Percentiles rank a stretch among this genome's conserved stretches.
Evolutionary conservation across 2,113 vertebrate genomes (phyloP).

Genomic region (Dromaius novaehollandiae): DNA sequence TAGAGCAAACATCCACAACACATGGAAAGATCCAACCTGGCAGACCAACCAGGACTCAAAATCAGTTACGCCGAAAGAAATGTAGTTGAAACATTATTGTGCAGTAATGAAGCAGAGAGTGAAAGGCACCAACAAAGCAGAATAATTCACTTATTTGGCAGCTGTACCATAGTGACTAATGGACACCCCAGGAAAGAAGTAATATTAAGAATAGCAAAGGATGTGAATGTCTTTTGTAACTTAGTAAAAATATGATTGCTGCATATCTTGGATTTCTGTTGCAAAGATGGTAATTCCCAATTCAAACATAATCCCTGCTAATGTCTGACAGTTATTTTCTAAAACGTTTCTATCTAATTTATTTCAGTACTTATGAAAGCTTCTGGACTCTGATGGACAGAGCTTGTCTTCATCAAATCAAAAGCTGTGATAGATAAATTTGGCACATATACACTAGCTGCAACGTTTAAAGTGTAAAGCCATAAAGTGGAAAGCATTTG

Average conservation of each 20-base stretch:
- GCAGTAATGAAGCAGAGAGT: not conserved
- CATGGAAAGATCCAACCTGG: conserved; percentile 46
- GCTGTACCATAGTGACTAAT: not conserved
- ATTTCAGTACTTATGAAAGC: not conserved
- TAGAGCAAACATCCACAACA: conserved; percentile 36
- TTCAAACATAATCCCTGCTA: not conserved
- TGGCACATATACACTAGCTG: not conserved
- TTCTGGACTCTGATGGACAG: not conserved
- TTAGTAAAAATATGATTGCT: not conserved
- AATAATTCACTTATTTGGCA: not conserved
- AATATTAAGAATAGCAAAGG: not conserved
- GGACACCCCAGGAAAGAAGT: not conserved
- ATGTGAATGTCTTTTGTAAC: not conserved
- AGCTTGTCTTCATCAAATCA: not conserved
- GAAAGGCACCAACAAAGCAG: not conserved
- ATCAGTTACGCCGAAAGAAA: conserved; percentile 13
- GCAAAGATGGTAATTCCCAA: not conserved
- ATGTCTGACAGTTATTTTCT: not conserved
- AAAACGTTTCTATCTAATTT: not conserved
- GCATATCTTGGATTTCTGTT: not conserved
- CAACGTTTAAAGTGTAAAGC: not conserved
- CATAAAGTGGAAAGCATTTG: not conserved
- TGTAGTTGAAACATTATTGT: not conserved
- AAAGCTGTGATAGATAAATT: not conserved
- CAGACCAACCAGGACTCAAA: not conserved